phyloP scores from a whole-genome alignment of 2,113 vertebrate species.

The Myiagra hebetior region DNA sequence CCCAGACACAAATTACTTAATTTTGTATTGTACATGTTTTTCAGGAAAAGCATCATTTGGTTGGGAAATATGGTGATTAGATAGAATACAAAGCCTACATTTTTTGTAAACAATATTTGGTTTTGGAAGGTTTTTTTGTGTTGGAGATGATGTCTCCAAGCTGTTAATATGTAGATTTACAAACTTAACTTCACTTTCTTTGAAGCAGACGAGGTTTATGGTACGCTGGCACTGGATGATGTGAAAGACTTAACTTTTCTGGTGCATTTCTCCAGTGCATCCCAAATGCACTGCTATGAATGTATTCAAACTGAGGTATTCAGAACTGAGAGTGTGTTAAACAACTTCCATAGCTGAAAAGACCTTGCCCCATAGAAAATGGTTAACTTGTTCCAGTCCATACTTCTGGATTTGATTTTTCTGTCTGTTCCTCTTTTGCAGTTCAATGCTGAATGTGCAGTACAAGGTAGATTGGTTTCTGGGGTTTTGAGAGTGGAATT shows the following conservation, averaged over 20 bases:
- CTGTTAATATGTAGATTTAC: neutral
- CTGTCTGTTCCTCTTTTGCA: neutral
- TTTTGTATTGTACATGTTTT: neutral
- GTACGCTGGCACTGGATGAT: neutral
- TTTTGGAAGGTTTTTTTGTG: neutral
- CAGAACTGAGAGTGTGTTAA: neutral
- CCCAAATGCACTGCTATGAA: neutral
- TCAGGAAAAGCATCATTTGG: neutral
- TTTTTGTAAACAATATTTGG: constrained; percentile 24
- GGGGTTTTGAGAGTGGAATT: neutral
- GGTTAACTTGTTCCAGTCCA: neutral
- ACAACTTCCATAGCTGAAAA: neutral
- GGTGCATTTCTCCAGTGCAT: neutral
- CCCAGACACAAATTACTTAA: neutral
- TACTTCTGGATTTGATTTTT: constrained; percentile 41
- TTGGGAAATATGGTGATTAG: neutral
- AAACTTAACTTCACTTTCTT: neutral
- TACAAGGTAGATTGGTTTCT: constrained; percentile 20
- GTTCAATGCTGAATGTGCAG: constrained; percentile 42
- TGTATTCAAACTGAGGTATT: neutral
- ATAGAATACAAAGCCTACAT: neutral
- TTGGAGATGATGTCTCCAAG: neutral
- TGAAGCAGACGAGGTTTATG: neutral
- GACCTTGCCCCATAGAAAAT: neutral
- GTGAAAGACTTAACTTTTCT: neutral